phyloP scores from a whole-genome alignment of 2,888 invertebrate genomes.

The Orthonevra nobilis region DNA sequence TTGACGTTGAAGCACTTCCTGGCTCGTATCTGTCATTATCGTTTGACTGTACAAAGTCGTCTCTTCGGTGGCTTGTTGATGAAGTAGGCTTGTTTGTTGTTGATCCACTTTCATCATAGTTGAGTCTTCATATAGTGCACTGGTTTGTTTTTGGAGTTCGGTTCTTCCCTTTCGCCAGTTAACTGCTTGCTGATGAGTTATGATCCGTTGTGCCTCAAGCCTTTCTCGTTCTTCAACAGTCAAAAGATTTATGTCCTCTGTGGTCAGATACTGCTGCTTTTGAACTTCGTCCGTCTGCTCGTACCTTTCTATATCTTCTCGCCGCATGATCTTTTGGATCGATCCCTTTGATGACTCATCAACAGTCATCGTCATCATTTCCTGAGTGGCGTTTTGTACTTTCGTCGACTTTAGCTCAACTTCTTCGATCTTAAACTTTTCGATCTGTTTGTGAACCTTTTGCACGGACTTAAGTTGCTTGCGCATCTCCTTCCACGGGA shows the following conservation, averaged over 20 bases:
- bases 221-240: slow-evolving; percentile 77
- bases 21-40: slow-evolving; percentile 54
- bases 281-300: slow-evolving; percentile 73
- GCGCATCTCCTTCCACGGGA: slow-evolving; percentile 80
- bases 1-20: slow-evolving; percentile 72
- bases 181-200: slow-evolving; percentile 76
- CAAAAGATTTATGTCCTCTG: slow-evolving; percentile 78
- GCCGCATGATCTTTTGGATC: slow-evolving; percentile 74
- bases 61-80: slow-evolving; percentile 75
- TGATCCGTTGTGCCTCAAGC: slow-evolving; percentile 77
- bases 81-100: slow-evolving; percentile 71
- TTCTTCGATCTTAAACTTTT: slow-evolving; percentile 80
- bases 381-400: slow-evolving; percentile 81
- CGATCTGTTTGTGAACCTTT: slow-evolving; percentile 79
- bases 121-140: slow-evolving; percentile 75
- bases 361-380: slow-evolving; percentile 82
- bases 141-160: slow-evolving; percentile 73
- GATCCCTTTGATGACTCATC: slow-evolving; percentile 77
- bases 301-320: slow-evolving; percentile 77
- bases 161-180: slow-evolving; percentile 76
- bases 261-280: slow-evolving; percentile 76
- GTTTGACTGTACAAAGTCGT: slow-evolving; percentile 65
- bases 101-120: slow-evolving; percentile 70
- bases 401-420: slow-evolving; percentile 78
- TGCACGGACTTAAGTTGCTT: slow-evolving; percentile 78